These are phyloP conservation scores for Ommatoiulus sabulosus DNA, from an alignment of 2,888 invertebrate genomes.

Conservation along the genomic window DNA sequence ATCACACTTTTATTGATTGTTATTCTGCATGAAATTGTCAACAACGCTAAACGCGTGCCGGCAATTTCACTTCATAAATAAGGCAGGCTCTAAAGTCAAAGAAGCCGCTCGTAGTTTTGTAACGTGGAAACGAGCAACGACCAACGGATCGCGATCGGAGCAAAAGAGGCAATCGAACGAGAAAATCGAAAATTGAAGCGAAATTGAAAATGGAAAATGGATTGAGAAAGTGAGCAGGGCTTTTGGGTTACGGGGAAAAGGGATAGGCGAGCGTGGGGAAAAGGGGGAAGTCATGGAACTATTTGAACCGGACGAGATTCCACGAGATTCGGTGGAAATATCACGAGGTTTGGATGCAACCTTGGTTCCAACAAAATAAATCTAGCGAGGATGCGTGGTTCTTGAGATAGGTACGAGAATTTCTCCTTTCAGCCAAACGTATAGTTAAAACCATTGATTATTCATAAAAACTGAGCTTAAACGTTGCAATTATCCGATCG, in stretches of 20 bases:
- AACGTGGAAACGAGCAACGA: neutral
- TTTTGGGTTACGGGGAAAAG: neutral
- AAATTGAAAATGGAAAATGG: slow-evolving; percentile 50
- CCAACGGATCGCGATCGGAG: neutral
- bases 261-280: neutral
- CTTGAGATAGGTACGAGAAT: neutral
- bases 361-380: too few species aligned
- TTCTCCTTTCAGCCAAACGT: neutral
- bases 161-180: slow-evolving; percentile 42
- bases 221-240: slow-evolving; percentile 16
- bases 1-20: slow-evolving; percentile 48
- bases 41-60: slow-evolving; percentile 44
- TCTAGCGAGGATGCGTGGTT: too few species aligned
- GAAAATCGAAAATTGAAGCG: slow-evolving; percentile 52
- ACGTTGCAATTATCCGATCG: neutral
- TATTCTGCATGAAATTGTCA: slow-evolving; percentile 53
- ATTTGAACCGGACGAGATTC: neutral
- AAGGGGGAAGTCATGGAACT: neutral
- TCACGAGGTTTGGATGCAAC: neutral
- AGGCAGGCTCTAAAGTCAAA: slow-evolving; percentile 44
- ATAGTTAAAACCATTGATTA: neutral
- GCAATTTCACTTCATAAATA: slow-evolving; percentile 50
- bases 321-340: neutral
- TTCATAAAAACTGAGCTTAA: neutral
- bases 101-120: slow-evolving; percentile 7